Percentiles rank a stretch among this genome's conserved stretches.
These are phyloP conservation scores for Corynorhinus townsendii DNA, from an alignment of 2,113 vertebrate species.

Conservation along the genomic window DNA sequence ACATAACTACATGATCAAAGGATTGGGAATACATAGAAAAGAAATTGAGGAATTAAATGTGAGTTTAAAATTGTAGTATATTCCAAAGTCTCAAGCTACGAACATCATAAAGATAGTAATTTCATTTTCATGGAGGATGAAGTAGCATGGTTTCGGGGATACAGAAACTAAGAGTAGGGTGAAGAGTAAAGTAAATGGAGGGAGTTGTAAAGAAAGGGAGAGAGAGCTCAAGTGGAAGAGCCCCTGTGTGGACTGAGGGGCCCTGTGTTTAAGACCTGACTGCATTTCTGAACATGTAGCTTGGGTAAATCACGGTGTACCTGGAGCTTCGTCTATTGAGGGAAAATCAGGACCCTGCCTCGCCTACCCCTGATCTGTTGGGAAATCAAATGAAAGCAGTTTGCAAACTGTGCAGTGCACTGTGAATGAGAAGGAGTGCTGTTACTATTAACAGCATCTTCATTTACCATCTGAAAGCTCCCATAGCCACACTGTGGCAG, in stretches of 20 bases:
- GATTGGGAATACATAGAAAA: background rate
- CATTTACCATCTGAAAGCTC: background rate
- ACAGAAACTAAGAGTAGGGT: background rate
- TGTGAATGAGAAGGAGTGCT: conserved; percentile 23
- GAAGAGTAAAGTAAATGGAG: background rate
- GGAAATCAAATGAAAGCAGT: background rate
- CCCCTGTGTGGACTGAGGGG: background rate
- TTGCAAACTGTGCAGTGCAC: background rate
- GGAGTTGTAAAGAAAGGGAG: background rate
- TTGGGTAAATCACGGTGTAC: background rate
- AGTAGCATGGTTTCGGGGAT: too few relatives aligned
- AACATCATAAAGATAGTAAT: background rate
- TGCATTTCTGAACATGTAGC: background rate
- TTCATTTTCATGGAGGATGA: background rate
- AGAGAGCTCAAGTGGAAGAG: background rate
- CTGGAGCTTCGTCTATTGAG: background rate
- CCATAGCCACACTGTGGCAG: conserved; percentile 41
- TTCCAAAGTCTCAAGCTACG: background rate
- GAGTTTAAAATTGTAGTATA: background rate
- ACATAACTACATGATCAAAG: background rate
- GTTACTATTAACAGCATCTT: conserved; percentile 34
- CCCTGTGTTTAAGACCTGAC: background rate
- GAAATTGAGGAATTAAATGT: background rate
- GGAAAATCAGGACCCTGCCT: background rate
- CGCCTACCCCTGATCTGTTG: background rate